A percentile compares a stretch with the other conserved stretches of the same genome.
Conservation (phyloP, 1,140 invertebrate species). For the Drosophila repleta region DNA sequence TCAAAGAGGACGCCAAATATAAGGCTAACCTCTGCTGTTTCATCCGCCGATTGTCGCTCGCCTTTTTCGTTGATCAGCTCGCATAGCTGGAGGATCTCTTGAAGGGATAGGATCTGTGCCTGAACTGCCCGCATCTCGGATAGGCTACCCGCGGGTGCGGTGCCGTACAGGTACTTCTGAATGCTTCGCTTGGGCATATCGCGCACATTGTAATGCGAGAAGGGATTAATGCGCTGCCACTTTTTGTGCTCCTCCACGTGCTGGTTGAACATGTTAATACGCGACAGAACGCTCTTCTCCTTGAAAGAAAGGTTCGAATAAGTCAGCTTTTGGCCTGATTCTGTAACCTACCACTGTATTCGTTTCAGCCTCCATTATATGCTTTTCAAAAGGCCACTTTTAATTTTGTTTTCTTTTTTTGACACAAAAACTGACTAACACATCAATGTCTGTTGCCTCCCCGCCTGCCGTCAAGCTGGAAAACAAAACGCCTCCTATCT, state of each 20-base stretch:
- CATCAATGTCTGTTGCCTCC: neutral
- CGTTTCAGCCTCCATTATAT: neutral
- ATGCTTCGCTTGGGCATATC: slow-evolving; percentile 55
- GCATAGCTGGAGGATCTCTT: slow-evolving; percentile 66
- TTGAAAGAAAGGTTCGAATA: neutral
- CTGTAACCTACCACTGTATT: slow-evolving; percentile 6
- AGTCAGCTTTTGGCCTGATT: no score
- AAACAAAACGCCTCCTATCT: slow-evolving; percentile 23
- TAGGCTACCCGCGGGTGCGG: slow-evolving; percentile 47
- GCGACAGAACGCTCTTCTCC: slow-evolving; percentile 56
- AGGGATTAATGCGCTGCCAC: slow-evolving; percentile 67
- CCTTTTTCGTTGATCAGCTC: slow-evolving; percentile 33
- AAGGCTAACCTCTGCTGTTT: neutral
- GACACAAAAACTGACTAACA: neutral
- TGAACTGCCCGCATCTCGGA: slow-evolving; percentile 51
- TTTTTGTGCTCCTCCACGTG: slow-evolving; percentile 54
- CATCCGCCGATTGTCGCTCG: neutral
- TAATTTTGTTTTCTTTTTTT: neutral
- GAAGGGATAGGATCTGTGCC: slow-evolving; percentile 46
- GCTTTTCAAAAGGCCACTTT: neutral
- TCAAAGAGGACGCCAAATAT: slow-evolving; percentile 55
- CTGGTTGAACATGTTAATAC: slow-evolving; percentile 56
- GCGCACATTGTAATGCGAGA: slow-evolving; percentile 52
- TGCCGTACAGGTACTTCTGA: slow-evolving; percentile 46
- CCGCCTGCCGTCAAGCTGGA: neutral